These are phyloP conservation scores for Grallaria varia DNA, from an alignment of 2,113 vertebrate species.

Conservation along the genomic window DNA sequence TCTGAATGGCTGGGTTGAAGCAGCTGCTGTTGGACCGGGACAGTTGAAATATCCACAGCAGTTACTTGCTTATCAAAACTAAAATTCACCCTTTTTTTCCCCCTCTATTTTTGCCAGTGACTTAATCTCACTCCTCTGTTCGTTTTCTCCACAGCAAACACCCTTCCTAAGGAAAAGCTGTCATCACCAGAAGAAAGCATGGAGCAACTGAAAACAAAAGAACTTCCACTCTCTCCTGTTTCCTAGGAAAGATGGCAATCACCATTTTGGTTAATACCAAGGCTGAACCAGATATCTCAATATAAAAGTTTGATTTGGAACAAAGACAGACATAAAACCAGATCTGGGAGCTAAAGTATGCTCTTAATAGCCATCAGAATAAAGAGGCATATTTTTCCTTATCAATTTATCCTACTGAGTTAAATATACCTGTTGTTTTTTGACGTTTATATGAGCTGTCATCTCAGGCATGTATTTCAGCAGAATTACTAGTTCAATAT, in stretches of 20 bases:
- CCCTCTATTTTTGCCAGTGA: background rate
- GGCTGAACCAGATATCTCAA: background rate
- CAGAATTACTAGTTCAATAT: background rate
- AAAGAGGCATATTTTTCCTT: conserved; percentile 21
- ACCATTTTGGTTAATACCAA: background rate
- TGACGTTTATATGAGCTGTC: background rate
- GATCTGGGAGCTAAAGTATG: background rate
- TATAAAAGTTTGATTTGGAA: background rate
- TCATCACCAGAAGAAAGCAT: background rate
- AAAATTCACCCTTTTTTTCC: background rate
- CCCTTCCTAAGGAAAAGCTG: background rate
- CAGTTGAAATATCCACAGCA: background rate
- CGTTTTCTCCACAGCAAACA: background rate
- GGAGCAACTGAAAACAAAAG: background rate
- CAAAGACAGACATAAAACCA: background rate
- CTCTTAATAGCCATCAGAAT: background rate
- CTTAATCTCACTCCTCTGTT: background rate
- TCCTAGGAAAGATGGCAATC: background rate
- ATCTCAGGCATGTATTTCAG: background rate
- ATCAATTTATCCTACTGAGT: background rate
- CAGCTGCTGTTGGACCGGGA: background rate
- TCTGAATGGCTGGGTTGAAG: background rate
- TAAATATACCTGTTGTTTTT: conserved; percentile 20
- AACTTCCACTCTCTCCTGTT: background rate
- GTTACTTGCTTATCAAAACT: background rate